A percentile compares a stretch with the other conserved stretches of the same genome.
phyloP scores from a whole-genome alignment of 2,113 vertebrate species.

The Heliornis fulica region DNA sequence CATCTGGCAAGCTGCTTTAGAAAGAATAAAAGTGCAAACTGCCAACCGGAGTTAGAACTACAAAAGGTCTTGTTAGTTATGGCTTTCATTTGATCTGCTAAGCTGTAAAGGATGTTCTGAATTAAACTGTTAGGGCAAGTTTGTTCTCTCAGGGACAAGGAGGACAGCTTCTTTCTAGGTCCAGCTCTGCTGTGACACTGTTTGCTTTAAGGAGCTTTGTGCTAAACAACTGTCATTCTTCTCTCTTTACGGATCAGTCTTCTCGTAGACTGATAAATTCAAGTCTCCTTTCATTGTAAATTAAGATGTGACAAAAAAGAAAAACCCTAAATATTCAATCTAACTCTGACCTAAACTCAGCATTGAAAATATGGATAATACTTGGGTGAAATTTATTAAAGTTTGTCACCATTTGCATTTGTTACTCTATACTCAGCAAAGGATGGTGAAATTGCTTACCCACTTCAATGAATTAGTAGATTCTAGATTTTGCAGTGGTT shows the following conservation, averaged over 20 bases:
- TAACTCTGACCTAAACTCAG: background rate
- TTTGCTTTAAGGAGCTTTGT: background rate
- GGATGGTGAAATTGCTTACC: background rate
- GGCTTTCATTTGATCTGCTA: background rate
- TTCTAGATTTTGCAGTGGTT: background rate
- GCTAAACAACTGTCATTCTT: background rate
- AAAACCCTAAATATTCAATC: background rate
- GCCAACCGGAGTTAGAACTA: background rate
- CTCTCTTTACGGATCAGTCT: fast-evolving
- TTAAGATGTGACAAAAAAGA: background rate
- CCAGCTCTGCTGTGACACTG: background rate
- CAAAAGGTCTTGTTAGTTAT: background rate
- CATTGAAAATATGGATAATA: background rate
- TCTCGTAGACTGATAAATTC: background rate
- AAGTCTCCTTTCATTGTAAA: background rate
- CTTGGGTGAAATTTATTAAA: background rate
- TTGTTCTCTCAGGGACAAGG: background rate
- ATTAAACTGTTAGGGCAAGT: background rate
- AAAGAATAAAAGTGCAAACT: background rate
- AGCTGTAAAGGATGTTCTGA: background rate
- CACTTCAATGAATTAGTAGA: background rate
- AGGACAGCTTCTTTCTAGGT: background rate
- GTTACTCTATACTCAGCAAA: background rate
- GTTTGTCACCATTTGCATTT: background rate
- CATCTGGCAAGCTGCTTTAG: background rate